Base-by-base conservation (phyloP, 2,888 invertebrate genomes). In the Listrodromus nycthemerus region DNA sequence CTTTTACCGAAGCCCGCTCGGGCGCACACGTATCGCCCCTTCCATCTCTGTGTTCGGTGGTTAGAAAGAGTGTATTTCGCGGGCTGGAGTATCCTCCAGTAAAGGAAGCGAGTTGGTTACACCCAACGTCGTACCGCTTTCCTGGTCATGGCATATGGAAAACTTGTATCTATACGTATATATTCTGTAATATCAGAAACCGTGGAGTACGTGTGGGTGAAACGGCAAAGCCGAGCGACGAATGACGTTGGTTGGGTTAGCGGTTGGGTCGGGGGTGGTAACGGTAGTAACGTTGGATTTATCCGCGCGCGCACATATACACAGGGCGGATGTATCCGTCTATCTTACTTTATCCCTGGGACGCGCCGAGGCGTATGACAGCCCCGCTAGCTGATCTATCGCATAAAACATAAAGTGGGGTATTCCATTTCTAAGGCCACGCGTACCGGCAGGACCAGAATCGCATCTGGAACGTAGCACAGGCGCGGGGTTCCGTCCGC, bases 341-440 rank as follows among this genome's bases (percentile, higher is more conserved):
- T 92, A 92, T 93, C 93, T 92, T 92, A 91, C 92, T 93, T 93
- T 92, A 93, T 92, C 91, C 92, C 90, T 88, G 89, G 90, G 88
- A 92, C 89, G 91, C 91, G 89, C 89, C 87, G 88, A 89, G 87
- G 88, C 90, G 91, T 93, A 92, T 91, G 92, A 92, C 92, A 92
- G 91, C 91, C 88, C 87, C 88, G 89, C 92, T 90, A 90, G 92
- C 92, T 93, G 92, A 93, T 93, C 93, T 92, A 93, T 93, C 92
- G 91, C 91, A 92, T 92, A 92, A 93, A 93, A 92, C 92, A 92
- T 92, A 92, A 92, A 92, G 92, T 91, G 91, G 92, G 91, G 91
- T 93, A 92, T 92, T 92, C 92, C 92, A 91, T 92, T 93, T 91
- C 92, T 92, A 90, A 92, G 92, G 91, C 89, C 89, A 86, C 87